phyloP scores from a whole-genome alignment of 2,113 vertebrate genomes.

The Vicugna pacos region DNA sequence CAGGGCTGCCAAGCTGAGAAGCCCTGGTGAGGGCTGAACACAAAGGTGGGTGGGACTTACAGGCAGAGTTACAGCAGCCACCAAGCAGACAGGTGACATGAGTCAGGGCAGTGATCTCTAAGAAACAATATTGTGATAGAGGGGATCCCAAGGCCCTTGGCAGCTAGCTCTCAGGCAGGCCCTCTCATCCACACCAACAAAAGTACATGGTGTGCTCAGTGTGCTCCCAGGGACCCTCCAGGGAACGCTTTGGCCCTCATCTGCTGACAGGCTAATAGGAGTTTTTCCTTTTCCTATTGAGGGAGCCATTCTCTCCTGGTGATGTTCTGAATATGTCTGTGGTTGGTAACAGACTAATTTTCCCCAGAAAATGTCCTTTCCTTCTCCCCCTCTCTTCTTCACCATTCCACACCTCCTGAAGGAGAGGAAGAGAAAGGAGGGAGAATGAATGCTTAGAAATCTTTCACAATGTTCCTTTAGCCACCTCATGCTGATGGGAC shows the following conservation, averaged over 20 bases:
- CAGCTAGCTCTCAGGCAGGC: constrained; percentile 71
- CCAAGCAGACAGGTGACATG: not conserved
- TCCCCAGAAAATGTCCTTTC: constrained; percentile 81
- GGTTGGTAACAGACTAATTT: constrained; percentile 84
- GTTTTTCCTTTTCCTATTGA: constrained; percentile 71
- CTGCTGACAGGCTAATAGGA: constrained; percentile 81
- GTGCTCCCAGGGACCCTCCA: constrained; percentile 60
- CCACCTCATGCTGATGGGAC: not conserved
- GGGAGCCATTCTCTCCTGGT: constrained; percentile 75
- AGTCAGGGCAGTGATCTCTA: constrained; percentile 70
- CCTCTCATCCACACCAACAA: constrained; percentile 72
- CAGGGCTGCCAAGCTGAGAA: not conserved
- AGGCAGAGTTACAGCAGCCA: not conserved
- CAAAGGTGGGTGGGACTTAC: not conserved
- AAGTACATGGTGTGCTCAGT: constrained; percentile 68
- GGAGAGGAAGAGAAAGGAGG: not conserved
- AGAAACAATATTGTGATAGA: constrained; percentile 73
- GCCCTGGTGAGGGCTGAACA: not conserved
- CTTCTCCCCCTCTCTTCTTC: constrained; percentile 66
- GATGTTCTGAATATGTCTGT: constrained; percentile 81
- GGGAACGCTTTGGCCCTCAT: constrained; percentile 74
- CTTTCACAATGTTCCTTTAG: not conserved
- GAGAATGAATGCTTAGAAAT: not conserved
- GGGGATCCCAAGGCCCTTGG: constrained; percentile 66
- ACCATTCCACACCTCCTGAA: not conserved